Base-by-base conservation (phyloP, 92 coral and sea anemone genomes). In the Pocillopora meandrina region DNA sequence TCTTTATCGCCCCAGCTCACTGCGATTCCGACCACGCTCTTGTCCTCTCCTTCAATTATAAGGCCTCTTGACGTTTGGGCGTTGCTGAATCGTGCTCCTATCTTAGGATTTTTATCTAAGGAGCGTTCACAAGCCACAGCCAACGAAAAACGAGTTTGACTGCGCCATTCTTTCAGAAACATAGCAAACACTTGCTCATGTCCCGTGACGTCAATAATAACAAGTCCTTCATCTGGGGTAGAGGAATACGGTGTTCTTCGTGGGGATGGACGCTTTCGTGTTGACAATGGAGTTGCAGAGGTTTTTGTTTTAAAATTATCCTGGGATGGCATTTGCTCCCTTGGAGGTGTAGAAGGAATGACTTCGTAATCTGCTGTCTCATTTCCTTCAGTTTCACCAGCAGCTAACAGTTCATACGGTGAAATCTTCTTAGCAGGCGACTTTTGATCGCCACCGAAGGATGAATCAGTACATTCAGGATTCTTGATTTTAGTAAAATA, bases 61-160 rank as follows among this genome's bases (percentile, higher is more conserved):
- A 97, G 83, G 17, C 93, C 98, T 61, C 78, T 83, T 64, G 74
- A 75, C 61, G 79, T 49, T 33, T 88, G 83, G 20, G 82, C 92
- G 42, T 92, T 88, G 78, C 90, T 90, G 86, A 94, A 97, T 31
- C 95, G 93, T 3, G 89, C 95, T 60, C 99, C 99, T 72, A 95
- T 97, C 80, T 68, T 95, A 11, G 97, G 94, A 23, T 81, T 84
- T 34, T 76, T 71, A 65, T 84, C 86, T 61, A 88, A 82, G n/a
- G 79, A 70, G 57, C 92, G 91, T 86, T 97, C 99, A 33, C 92
- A 83, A 75, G 94, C 98, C 86, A 97, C 91, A 26, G 99, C 95
- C 6, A 97, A 56, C 47, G 97, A 85, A 77, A 82, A 92, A 10
- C 77, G 86, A 17, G 90, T 85, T 49, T 93, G 87, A 17, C 83